These are phyloP conservation scores for Buteo buteo DNA, from an alignment of 2,113 vertebrate genomes.

Conservation along the genomic window DNA sequence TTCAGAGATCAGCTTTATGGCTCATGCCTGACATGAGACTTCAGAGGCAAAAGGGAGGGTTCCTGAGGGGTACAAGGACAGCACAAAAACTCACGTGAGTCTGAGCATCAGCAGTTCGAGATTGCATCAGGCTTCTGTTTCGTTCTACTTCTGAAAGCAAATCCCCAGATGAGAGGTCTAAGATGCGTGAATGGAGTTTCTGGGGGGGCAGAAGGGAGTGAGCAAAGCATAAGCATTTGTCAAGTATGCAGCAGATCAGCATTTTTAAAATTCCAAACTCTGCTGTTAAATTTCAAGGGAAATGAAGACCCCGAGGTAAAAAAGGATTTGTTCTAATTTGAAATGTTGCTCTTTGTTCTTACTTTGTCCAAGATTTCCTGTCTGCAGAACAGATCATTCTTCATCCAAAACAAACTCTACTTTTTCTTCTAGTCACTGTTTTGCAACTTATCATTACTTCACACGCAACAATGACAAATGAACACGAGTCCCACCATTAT, in stretches of 20 bases:
- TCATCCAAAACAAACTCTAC: slow-evolving; percentile 27
- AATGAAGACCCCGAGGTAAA: slow-evolving; percentile 22
- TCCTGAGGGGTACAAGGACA: slow-evolving; percentile 14
- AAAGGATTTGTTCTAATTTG: slow-evolving; percentile 28
- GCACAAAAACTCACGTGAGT: slow-evolving; percentile 72
- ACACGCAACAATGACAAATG: slow-evolving; percentile 27
- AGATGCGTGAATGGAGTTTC: slow-evolving; percentile 86
- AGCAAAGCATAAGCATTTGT: slow-evolving; percentile 45
- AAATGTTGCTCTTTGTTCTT: background rate
- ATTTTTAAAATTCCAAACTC: slow-evolving; percentile 44
- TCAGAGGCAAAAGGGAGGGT: slow-evolving; percentile 12
- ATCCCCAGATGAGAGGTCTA: slow-evolving; percentile 84
- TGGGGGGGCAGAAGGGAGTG: slow-evolving; percentile 55
- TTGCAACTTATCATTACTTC: slow-evolving; percentile 24
- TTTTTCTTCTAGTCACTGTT: slow-evolving; percentile 29
- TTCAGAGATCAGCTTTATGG: slow-evolving; percentile 60
- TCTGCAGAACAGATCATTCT: slow-evolving; percentile 8
- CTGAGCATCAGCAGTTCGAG: slow-evolving; percentile 70
- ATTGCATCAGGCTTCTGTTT: slow-evolving; percentile 71
- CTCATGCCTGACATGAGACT: slow-evolving; percentile 50
- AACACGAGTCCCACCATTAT: background rate
- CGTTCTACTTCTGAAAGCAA: slow-evolving; percentile 78
- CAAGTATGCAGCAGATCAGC: slow-evolving; percentile 27
- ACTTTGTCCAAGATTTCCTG: background rate
- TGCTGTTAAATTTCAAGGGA: slow-evolving; percentile 40